Base-by-base conservation (phyloP, 2,797 vertebrate genomes). In the Trichosurus vulpecula region DNA sequence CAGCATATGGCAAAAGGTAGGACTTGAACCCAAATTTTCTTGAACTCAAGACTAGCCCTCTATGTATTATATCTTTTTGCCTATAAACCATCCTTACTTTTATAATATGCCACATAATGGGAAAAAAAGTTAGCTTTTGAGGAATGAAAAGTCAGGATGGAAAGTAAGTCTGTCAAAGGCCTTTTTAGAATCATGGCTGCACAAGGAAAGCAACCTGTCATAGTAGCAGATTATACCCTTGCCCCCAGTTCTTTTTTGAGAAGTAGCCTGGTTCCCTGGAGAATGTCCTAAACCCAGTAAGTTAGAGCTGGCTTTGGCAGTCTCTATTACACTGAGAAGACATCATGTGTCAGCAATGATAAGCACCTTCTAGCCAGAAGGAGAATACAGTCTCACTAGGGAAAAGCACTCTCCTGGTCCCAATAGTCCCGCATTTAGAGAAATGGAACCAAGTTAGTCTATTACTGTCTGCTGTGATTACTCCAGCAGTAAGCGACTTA, bases 391-490 rank as follows among this genome's bases (percentile, higher is more conserved):
- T 52, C 51, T 54, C 90, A 90, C 27, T 90, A 54, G 52, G 89
- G 90, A 90, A 90, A 53, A n/a, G 51, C 90, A 53, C 29, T 90
- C 90, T 90, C 16, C 52, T 31, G 27, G 90, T 90, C 31, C 90
- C 52, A 53, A 35, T 35, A 90, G 90, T 30, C 52, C 51, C 9
- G 4, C 3, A 35, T 53, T 90, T 53, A 53, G 52, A 35, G 90
- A 90, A 90, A 90, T 54, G 90, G 31, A 30, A 31, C 27, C 52
- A 54, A 52, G 29, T 90, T 53, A 90, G 51, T 90, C 90, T 90
- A 90, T 90, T 90, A 90, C 90, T 53, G 90, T 90, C 90, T 53
- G 90, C 52, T 90, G 90, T 53, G 52, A 90, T 90, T 90, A 90
- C 90, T 90, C 52, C 29, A 52, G 30, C 52, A 90, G 90, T 90